These are phyloP conservation scores for Lasioglossum calceatum DNA, from an alignment of 2,888 invertebrate species.

Conservation along the genomic window DNA sequence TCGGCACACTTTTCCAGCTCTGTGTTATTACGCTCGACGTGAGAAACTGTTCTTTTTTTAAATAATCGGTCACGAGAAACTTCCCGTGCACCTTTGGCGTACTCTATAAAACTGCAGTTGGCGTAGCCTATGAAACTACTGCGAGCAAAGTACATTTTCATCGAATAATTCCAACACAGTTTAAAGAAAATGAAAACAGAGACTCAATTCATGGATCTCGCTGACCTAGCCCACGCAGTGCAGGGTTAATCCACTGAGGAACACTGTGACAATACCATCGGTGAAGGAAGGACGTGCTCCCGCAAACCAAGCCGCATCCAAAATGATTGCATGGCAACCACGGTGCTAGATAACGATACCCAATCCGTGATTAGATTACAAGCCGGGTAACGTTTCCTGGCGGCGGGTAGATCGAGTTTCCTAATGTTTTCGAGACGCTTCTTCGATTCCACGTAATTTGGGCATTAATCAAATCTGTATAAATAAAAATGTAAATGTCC, in stretches of 20 bases:
- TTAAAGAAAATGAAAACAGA: too few species aligned
- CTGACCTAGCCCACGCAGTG: background rate
- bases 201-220: background rate
- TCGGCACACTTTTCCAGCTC: background rate
- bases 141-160: background rate
- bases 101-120: background rate
- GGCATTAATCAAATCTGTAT: background rate
- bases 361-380: slow-evolving; percentile 36
- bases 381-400: background rate
- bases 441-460: background rate
- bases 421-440: slow-evolving; percentile 22
- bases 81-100: too few species aligned
- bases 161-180: background rate
- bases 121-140: background rate
- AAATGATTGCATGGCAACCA: background rate
- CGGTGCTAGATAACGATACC: slow-evolving; percentile 30
- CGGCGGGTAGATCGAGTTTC: background rate
- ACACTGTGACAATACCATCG: background rate
- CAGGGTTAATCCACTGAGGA: background rate
- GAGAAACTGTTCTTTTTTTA: background rate
- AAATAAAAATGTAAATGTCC: too few species aligned
- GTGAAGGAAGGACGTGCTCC: background rate
- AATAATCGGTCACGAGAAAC: background rate
- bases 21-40: background rate
- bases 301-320: background rate